Base-by-base conservation (phyloP, 2,888 invertebrate genomes). In the Rhyacophila evoluta region DNA sequence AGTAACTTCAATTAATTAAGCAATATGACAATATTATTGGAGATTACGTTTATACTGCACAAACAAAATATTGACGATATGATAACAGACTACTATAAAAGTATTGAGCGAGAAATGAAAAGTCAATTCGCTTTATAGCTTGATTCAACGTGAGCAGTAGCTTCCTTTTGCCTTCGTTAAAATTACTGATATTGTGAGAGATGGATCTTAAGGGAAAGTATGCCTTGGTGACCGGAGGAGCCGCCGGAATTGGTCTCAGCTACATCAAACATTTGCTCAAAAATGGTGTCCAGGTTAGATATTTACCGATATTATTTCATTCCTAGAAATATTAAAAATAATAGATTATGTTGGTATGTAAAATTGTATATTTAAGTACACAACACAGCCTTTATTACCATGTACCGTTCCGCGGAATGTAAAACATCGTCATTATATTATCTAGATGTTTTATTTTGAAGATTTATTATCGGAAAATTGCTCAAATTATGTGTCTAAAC, bases 211-310 rank as follows among this genome's bases (percentile, higher is more conserved):
- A 78, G 15, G 82, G 82, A 68, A 82, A 81, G 77, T 39, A 12
- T 8, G 80, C 72, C 15, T 36, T 82, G 19, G 81, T 92, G 12
- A 91, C 91, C 0, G 92, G 92, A 0, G 91, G 88, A 19, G 91
- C 91, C 0, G 85, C 85, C 12, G 91, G 91, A 0, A 90, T 92
- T 72, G 91, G 92, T 0, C 86, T 86, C 29, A 86, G 85, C 77
- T 89, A 88, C 75, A 88, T 87, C 1, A 86, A 86, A 3, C 87
- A 87, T 76, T 87, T 89, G 28, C 84, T 92, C 4, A 85, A 86
- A 74, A 87, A 88, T 78, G 89, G 88, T 79, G 85, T 78, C 10
- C 75, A 71, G 55, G 81, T 81, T 19, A 79, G 29, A 33, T n/a
- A n/a, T n/a, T n/a, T n/a, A n/a, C n/a, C n/a, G n/a, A n/a, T n/a